These are phyloP conservation scores for Eucidaris tribuloides DNA, from an alignment of 35 echinoderm and acorn worm genomes.

Conservation along the genomic window DNA sequence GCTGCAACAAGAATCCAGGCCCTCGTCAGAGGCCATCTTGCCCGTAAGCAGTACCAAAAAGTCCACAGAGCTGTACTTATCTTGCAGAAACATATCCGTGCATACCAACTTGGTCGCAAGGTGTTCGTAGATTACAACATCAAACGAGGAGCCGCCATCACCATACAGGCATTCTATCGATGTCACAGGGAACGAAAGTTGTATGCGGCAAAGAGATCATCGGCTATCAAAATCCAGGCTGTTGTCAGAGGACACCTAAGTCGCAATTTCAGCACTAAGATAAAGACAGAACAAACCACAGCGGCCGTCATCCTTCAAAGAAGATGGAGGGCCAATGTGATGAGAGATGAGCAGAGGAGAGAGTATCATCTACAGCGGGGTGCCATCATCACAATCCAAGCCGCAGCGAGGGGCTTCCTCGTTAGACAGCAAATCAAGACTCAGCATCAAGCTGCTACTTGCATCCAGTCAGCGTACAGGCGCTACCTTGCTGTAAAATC, in stretches of 20 bases:
- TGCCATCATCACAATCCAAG: conserved; percentile 53
- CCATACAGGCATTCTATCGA: conserved; percentile 43
- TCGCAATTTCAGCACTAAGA: not conserved
- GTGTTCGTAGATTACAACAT: not conserved
- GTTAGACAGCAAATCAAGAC: conserved; percentile 26
- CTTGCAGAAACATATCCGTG: conserved; percentile 41
- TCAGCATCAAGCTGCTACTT: conserved; percentile 41
- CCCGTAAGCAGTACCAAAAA: not conserved
- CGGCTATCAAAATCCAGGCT: conserved; percentile 43
- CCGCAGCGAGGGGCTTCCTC: conserved; percentile 29
- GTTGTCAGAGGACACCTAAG: conserved; percentile 20
- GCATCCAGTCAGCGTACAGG: conserved; percentile 38
- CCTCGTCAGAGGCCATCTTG: conserved; percentile 21
- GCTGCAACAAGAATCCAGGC: conserved; percentile 69
- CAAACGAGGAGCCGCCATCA: not conserved
- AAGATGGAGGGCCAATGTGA: conserved; percentile 36
- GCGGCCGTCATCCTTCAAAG: conserved; percentile 43
- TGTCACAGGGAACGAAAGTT: not conserved
- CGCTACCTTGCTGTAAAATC: not conserved
- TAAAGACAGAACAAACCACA: not conserved
- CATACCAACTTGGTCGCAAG: conserved; percentile 8
- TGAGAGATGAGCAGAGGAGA: not conserved
- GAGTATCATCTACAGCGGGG: conserved; percentile 21
- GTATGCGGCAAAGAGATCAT: not conserved
- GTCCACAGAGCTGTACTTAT: not conserved